Percentiles rank a stretch among this genome's conserved stretches.
These are phyloP conservation scores for Zaprionus vittiger DNA, from an alignment of 1,140 invertebrate species.

Conservation along the genomic window DNA sequence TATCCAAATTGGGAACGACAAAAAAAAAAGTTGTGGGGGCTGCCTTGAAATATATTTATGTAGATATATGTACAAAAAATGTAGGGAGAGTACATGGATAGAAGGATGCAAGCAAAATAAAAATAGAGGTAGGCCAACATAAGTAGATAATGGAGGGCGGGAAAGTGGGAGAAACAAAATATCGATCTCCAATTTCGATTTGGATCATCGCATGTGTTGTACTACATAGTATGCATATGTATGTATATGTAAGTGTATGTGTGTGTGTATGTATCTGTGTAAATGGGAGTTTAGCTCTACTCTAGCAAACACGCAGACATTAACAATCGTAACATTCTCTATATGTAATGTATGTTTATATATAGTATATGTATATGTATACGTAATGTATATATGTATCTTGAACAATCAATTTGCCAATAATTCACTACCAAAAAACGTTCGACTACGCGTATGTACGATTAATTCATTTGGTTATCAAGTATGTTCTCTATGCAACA, in stretches of 20 bases:
- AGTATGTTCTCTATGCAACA: conserved; percentile 16
- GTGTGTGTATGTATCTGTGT: not conserved
- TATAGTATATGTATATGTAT: conserved; percentile 14
- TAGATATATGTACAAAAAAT: conserved; percentile 4
- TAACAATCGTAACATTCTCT: conserved; percentile 10
- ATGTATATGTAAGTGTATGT: not conserved
- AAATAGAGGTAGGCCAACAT: not conserved
- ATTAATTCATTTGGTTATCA: conserved; percentile 11
- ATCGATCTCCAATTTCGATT: not conserved
- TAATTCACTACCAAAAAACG: conserved; percentile 9
- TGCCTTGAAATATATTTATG: conserved; percentile 2
- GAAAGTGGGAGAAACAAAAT: not conserved
- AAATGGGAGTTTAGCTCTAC: no score
- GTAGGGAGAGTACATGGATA: not conserved
- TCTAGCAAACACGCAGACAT: no score
- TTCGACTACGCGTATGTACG: conserved; percentile 4
- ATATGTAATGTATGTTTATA: conserved; percentile 4
- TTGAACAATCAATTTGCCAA: conserved; percentile 36
- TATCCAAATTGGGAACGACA: not conserved
- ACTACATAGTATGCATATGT: conserved; percentile 3
- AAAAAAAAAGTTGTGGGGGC: not conserved
- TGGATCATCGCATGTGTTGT: not conserved
- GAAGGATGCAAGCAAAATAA: not conserved
- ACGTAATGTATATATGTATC: conserved; percentile 28
- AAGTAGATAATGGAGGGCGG: not conserved